These are phyloP conservation scores for Pangasianodon hypophthalmus DNA, from an alignment of 2,113 vertebrate genomes.

Conservation along the genomic window DNA sequence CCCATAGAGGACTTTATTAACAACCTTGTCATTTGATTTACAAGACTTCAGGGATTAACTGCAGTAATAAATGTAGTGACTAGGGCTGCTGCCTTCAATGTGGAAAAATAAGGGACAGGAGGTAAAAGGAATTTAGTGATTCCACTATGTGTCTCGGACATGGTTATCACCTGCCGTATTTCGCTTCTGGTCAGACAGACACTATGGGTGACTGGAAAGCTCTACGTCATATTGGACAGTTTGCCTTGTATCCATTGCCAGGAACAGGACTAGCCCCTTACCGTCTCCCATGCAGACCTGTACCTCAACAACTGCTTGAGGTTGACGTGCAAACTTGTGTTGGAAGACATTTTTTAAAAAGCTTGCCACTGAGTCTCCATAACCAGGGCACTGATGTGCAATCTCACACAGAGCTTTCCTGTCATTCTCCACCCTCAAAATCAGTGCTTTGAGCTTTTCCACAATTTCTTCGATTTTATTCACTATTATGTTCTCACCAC, in stretches of 20 bases:
- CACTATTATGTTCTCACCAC: background rate
- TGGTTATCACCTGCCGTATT: background rate
- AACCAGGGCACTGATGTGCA: background rate
- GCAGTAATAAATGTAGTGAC: background rate
- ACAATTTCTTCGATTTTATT: background rate
- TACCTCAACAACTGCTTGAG: no score
- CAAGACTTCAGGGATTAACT: background rate
- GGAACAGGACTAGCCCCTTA: no score
- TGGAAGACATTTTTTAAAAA: no score
- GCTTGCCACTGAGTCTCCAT: background rate
- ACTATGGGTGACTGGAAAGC: background rate
- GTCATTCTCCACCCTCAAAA: background rate
- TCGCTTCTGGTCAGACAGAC: background rate
- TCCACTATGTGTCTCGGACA: background rate
- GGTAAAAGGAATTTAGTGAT: background rate
- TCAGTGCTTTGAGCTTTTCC: no score
- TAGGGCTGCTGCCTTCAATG: background rate
- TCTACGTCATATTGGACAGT: background rate
- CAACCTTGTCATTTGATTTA: background rate
- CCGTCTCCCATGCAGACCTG: no score
- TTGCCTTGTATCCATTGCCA: no score
- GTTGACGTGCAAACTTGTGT: no score
- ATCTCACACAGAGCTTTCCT: no score
- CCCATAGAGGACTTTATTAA: background rate
- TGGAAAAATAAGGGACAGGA: background rate